These are phyloP conservation scores for Steinernema feltiae DNA, from an alignment of 1,140 invertebrate species.

Conservation along the genomic window DNA sequence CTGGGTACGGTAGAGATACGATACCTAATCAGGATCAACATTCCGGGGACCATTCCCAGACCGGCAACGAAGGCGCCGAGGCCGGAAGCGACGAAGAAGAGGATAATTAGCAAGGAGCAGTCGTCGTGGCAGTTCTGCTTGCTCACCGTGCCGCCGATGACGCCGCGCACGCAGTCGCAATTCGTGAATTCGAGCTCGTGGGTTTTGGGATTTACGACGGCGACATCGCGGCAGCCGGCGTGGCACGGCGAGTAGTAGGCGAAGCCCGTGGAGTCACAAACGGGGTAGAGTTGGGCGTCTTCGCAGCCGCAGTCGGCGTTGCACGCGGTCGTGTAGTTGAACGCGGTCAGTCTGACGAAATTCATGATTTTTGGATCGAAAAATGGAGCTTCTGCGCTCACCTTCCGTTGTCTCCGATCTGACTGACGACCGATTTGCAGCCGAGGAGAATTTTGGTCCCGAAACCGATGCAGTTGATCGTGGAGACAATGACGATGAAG, in stretches of 20 bases:
- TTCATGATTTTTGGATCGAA: not conserved
- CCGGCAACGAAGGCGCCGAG: conserved; percentile 43
- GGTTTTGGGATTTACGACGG: conserved; percentile 16
- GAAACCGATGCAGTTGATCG: conserved; percentile 42
- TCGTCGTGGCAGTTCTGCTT: conserved; percentile 48
- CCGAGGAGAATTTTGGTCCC: conserved; percentile 45
- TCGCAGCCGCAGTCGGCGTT: conserved; percentile 50
- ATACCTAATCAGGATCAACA: conserved; percentile 33
- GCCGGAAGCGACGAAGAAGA: conserved; percentile 49
- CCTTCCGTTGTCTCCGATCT: conserved; percentile 36
- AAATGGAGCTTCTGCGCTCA: not conserved
- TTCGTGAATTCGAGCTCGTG: conserved; percentile 44
- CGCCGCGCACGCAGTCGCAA: conserved; percentile 40
- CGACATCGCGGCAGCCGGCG: conserved; percentile 50
- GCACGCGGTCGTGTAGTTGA: conserved; percentile 50
- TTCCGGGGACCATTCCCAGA: conserved; percentile 34
- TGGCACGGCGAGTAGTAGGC: conserved; percentile 55
- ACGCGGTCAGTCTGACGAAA: not conserved
- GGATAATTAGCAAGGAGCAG: conserved; percentile 27
- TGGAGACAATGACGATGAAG: conserved; percentile 48
- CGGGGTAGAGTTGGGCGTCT: conserved; percentile 49
- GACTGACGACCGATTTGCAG: conserved; percentile 50
- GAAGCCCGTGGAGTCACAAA: conserved; percentile 38
- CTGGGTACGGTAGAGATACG: not conserved
- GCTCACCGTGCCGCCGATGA: conserved; percentile 38